Base-by-base conservation (phyloP, 2,888 invertebrate species). In the Campoplex nolae region DNA sequence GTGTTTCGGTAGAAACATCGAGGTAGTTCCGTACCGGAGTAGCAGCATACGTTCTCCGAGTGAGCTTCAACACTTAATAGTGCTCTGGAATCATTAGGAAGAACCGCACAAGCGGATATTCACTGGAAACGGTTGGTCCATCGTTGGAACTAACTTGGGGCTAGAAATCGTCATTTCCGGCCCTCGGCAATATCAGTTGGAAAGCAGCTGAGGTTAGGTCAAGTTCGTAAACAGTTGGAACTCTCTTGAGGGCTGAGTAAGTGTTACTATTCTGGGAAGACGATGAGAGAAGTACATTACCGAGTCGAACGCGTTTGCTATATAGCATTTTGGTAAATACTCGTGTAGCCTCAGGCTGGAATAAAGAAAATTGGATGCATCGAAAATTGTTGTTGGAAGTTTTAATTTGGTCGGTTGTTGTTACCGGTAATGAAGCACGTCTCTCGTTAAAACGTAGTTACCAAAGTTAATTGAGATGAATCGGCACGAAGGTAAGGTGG, bases 381-480 rank as follows among this genome's bases (percentile, higher is more conserved):
- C n/a, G 13, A 2, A 7, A 35, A 2, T 35, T 6, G 6, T 23
- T 56, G 54, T 38, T 23, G 13, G 56, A 16, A 74, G 56, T 18
- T 23, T 74, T 62, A n/a, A 68, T 18, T 73, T 42, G 2, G 32
- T 73, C 54, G 45, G 16, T 45, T 13, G 28, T 56, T 42, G 23
- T 23, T 23, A 23, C 23, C 23, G 42, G 6, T 8, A 45, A 48
- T 42, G 35, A 13, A 67, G 23, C 85, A 86, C 87, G 88, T 85
- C 9, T 42, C 9, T 42, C 81, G 86, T 89, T 89, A 84, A 85
- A 70, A 79, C 86, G 85, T 89, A 90, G 90, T 90, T 90, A 92
- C 85, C 79, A 74, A 45, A 1, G 68, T 87, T 92, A 91, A 92
- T 92, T 91, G 90, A 90, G 90, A 91, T 88, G 88, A 90, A 92